Base-by-base conservation (phyloP, 2,888 invertebrate species). In the Polia nebulosa region DNA sequence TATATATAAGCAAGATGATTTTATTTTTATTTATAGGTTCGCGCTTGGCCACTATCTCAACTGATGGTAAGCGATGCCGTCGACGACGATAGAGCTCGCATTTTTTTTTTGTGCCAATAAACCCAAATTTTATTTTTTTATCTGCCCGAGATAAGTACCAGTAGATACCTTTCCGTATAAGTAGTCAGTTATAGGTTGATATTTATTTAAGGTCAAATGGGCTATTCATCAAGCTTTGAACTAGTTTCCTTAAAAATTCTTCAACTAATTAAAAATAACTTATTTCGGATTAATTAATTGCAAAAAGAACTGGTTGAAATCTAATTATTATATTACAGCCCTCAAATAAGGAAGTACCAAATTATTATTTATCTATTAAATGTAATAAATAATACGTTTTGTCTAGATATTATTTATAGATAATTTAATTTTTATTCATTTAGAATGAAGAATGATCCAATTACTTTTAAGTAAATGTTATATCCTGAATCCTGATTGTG, bases 401-500 rank as follows among this genome's bases (percentile, higher is more conserved):
- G 13, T 55, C 2, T 17, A 15, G 13, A 22, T 20, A 8, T 25
- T 51, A 44, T 17, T 44, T 52, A 52, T 52, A 36, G 4, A 9
- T 17, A 13, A n/a, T 15, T 20, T n/a, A 44, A 29, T 68, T 69
- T 49, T 52, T 15, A 32, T 57, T 68, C 11, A 29, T 45, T n/a
- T 22, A 72, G 0, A 3, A 56, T 41, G 11, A 34, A 51, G n/a
- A 41, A 22, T 15, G 22, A 9, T 27, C 1, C 6, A 0, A 39
- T 25, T 44, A 36, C 29, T 44, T 68, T 36, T 36, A 1, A 15
- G 20, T 29, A 52, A 63, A 53, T 29, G 41, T 72, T 22, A 51
- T 3, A 53, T 62, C 44, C 72, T 58, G n/a, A 15, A 72, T 68
- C 41, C 72, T 69, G 52, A 20, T 13, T 72, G 7, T 72, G 41